phyloP scores from a whole-genome alignment of 2,113 vertebrate species.

The Corythornis madagascariensis region DNA sequence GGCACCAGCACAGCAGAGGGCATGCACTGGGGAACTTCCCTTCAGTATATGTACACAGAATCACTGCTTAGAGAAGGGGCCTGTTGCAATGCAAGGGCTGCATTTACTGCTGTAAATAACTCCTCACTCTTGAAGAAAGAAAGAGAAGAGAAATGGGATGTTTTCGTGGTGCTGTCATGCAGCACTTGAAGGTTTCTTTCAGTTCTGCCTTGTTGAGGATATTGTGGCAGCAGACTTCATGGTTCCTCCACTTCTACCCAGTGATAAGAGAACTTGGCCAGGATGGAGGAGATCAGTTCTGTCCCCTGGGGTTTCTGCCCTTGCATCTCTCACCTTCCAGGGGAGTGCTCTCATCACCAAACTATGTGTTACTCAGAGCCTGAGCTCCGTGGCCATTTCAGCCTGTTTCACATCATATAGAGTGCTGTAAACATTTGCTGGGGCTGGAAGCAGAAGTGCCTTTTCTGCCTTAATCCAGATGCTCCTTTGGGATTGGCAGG shows the following conservation, averaged over 20 bases:
- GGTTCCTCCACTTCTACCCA: background rate
- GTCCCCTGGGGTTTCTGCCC: background rate
- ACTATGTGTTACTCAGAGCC: background rate
- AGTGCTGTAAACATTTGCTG: background rate
- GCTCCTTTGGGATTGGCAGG: background rate
- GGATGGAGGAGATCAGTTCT: background rate
- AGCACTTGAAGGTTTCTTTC: background rate
- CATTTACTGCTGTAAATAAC: background rate
- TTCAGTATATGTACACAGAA: no score
- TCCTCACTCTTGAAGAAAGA: background rate
- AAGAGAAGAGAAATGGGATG: accelerated
- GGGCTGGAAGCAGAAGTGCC: background rate
- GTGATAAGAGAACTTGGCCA: background rate
- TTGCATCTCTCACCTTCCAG: background rate
- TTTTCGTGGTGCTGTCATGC: background rate
- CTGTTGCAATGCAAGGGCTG: background rate
- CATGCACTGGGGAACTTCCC: no score
- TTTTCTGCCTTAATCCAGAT: background rate
- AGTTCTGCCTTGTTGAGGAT: background rate
- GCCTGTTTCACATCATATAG: background rate
- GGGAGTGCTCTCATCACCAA: background rate
- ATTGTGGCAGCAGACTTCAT: background rate
- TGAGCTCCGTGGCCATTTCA: background rate
- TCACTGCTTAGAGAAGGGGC: no score
- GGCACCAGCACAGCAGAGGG: no score